Evolutionary conservation across 2,888 invertebrate species (phyloP).

Genomic region (Harpalus rufipes): DNA sequence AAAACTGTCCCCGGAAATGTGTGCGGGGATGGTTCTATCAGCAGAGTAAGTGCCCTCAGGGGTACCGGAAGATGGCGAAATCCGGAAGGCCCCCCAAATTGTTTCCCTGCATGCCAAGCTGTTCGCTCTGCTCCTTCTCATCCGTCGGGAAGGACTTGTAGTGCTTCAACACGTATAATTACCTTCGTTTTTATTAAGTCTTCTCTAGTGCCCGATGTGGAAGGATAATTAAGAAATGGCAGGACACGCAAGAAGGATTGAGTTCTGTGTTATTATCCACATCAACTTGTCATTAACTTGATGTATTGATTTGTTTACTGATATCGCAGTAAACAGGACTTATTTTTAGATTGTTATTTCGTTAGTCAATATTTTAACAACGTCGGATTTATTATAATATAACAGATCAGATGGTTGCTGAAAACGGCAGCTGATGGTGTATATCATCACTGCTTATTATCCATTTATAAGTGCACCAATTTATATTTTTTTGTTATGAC

Average conservation of each 20-base stretch:
- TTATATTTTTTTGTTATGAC: too few relatives aligned
- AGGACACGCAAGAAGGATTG: constrained; percentile 39
- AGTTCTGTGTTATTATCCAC: constrained; percentile 23
- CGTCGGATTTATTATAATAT: neutral
- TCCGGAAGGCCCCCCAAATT: constrained; percentile 16
- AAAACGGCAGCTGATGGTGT: too few relatives aligned
- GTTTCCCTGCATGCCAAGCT: neutral
- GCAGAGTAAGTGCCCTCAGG: constrained; percentile 16
- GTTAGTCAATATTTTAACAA: neutral
- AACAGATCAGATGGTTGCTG: too few relatives aligned
- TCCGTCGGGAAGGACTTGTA: constrained; percentile 28
- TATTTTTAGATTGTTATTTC: constrained; percentile 13
- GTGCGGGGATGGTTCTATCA: constrained; percentile 11
- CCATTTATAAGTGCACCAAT: too few relatives aligned
- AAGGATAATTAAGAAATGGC: constrained; percentile 45
- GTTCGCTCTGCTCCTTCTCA: neutral
- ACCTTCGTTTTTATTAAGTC: constrained; percentile 50
- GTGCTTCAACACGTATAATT: constrained; percentile 44
- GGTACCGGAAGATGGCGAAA: constrained; percentile 5
- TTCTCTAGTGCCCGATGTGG: constrained; percentile 12
- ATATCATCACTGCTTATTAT: too few relatives aligned
- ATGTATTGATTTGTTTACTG: constrained; percentile 24
- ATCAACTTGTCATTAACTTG: constrained; percentile 11
- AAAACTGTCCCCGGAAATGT: neutral
- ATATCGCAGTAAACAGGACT: constrained; percentile 5